Base-by-base conservation (phyloP, 2,113 vertebrate genomes). In the Periophthalmus modestus region DNA sequence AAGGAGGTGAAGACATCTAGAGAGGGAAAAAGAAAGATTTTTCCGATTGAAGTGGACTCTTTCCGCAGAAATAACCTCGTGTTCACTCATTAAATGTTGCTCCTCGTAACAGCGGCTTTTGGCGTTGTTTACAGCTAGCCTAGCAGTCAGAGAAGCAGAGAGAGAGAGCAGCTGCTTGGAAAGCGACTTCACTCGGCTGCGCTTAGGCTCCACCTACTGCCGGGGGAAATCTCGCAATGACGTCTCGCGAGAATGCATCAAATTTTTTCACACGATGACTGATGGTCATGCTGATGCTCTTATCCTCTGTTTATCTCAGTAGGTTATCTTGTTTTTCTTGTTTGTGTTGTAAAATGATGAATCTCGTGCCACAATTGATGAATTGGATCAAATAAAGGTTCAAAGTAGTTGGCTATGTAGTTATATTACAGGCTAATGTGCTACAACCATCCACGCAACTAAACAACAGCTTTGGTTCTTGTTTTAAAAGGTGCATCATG, bases 121-220 rank as follows among this genome's bases (percentile, higher is more conserved):
- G 15, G 9, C 16, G 50, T 70, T 81, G 71, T 86, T 82, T 72
- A 81, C 72, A 18, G 82, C 82, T 82, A 78, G 68, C 72, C 80
- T 77, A 65, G 80, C 73, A 52, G 58, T 57, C 48, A 83, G 19
- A 34, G 11, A 62, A 50, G 19, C 36, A 19, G 73, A 15, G 16
- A 28, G 16, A 28, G 65, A 52, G 19, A 57, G 47, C 73, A 67
- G 71, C 84, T 68, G 73, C 72, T 69, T 47, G 55, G 68, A 68
- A n/a, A 81, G 75, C 78, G 70, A 80, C 77, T 79, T 75, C 66
- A 52, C 82, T 79, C 46, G 18, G 73, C 80, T 67, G 59, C 9
- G 59, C 77, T 39, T 52, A 75, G 72, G 58, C 81, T 84, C 87
- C 85, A 63, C 86, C 86, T 28, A 85, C 78, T 62, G 34, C 58